A percentile compares a stretch with the other conserved stretches of the same genome.
phyloP scores from a whole-genome alignment of 2,888 invertebrate genomes.

The Noctua comes region DNA sequence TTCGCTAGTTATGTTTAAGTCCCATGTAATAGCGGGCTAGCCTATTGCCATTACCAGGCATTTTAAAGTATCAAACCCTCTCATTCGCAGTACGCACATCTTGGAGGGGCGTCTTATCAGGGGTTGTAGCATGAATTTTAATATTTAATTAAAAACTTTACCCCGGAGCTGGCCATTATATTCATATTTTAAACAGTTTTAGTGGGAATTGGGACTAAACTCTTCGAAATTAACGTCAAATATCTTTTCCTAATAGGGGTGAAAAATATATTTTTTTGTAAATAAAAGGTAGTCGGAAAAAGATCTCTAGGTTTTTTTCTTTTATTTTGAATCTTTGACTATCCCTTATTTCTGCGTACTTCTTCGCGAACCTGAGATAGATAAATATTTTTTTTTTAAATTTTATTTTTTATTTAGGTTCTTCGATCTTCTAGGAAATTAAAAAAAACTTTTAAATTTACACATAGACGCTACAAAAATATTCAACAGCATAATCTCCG shows the following conservation, averaged over 20 bases:
- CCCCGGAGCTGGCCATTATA: slow-evolving; percentile 57
- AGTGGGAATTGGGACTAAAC: slow-evolving; percentile 35
- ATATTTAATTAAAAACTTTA: slow-evolving; percentile 87
- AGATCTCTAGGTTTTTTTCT: background rate
- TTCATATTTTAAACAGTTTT: slow-evolving; percentile 40
- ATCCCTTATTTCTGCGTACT: too few species aligned
- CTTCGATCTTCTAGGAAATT: background rate
- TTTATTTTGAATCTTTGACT: too few species aligned
- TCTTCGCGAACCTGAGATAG: too few species aligned
- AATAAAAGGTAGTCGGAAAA: too few species aligned
- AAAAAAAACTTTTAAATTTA: background rate
- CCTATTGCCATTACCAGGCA: too few species aligned
- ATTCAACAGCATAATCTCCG: slow-evolving; percentile 32
- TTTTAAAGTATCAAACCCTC: slow-evolving; percentile 62
- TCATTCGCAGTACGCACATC: slow-evolving; percentile 35
- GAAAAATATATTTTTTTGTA: background rate
- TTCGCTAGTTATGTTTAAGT: too few species aligned
- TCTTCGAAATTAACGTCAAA: slow-evolving; percentile 38
- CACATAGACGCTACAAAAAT: slow-evolving; percentile 26
- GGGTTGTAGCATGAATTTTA: slow-evolving; percentile 85
- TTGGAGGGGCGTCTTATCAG: slow-evolving; percentile 76
- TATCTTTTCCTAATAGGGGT: background rate
- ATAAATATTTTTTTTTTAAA: too few species aligned
- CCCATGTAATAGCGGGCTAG: too few species aligned
- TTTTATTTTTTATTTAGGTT: too few species aligned